phyloP scores from a whole-genome alignment of 2,888 invertebrate genomes.

The Agelastica alni region DNA sequence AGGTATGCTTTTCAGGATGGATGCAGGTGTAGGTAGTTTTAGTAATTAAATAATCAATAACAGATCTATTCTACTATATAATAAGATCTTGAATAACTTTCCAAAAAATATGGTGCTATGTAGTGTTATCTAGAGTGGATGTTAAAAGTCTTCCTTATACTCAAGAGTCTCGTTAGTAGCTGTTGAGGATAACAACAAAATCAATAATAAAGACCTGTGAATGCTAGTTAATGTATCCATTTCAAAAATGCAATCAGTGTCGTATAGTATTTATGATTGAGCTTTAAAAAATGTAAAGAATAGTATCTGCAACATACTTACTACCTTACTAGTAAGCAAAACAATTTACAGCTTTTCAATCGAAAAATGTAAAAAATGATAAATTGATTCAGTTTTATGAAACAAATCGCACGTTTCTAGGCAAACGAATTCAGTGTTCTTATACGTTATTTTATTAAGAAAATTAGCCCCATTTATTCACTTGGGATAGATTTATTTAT shows the following conservation, averaged over 20 bases:
- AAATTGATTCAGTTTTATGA: constrained; percentile 8
- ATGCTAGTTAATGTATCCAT: constrained; percentile 10
- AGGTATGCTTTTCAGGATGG: constrained; percentile 1
- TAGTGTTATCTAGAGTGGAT: constrained; percentile 22
- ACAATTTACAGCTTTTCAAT: constrained; percentile 17
- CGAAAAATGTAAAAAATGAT: constrained; percentile 4
- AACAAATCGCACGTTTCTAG: constrained; percentile 13
- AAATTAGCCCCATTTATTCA: no score
- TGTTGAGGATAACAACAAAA: constrained; percentile 9
- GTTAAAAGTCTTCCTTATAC: constrained; percentile 20
- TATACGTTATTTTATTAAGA: no score
- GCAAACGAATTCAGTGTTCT: no score
- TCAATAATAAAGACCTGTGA: background rate
- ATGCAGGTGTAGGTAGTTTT: constrained; percentile 10
- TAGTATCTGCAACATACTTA: no score
- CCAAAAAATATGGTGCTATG: constrained; percentile 24
- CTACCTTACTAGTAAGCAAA: background rate
- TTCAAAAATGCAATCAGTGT: constrained; percentile 3
- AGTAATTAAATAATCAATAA: constrained; percentile 8
- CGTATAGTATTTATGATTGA: constrained; percentile 13
- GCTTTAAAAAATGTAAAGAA: constrained; percentile 11
- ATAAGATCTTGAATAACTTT: constrained; percentile 7
- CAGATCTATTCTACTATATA: constrained; percentile 13
- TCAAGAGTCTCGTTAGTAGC: constrained; percentile 5
- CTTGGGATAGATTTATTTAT: no score